Base-by-base conservation (phyloP, 2,797 vertebrate genomes). In the Ctenosaura bakeri region DNA sequence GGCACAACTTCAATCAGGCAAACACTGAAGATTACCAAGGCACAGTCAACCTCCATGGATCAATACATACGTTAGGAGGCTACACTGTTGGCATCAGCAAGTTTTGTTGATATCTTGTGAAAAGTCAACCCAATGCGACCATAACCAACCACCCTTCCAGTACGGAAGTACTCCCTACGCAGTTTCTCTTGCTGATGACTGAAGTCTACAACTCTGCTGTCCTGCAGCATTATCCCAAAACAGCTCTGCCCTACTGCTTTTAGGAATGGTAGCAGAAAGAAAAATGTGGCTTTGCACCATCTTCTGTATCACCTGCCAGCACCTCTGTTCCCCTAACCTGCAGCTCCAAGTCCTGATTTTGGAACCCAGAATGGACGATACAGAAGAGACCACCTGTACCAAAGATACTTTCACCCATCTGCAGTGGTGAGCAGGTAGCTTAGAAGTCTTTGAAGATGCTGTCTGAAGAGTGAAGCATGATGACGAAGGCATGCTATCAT, bases 241-340 rank as follows among this genome's bases (percentile, higher is more conserved):
- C 7, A 80, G 82, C 13, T 84, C 85, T 86, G 90, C 83, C 80
- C 89, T n/a, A 84, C 10, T 87, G 71, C 74, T 83, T 0, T 0
- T 54, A 84, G 88, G 87, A 54, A 92, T 71, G 62, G 59, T 10
- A 77, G 83, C 35, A 32, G 29, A 92, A 89, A 87, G 1, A 59
- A 81, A 89, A 89, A 82, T 4, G 12, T 0, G 0, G 76, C 77
- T 54, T 71, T 87, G 76, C 35, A 84, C 83, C 80, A 91, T 90
- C 76, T 86, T 38, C n/a, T 3, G 88, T 4, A 91, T 50, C 91
- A 91, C 88, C 78, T 91, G 91, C 38, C 92, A 90, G 0, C 64
- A 1, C 71, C 85, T 32, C 92, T 32, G 29, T 9, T 69, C 29
- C 26, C 26, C 66, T 69, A 29, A 46, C 26, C 26, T 69, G 29